Percentiles rank a stretch among this genome's conserved stretches.
phyloP scores from a whole-genome alignment of 2,113 vertebrate species.

The Motacilla tschutschensis region DNA sequence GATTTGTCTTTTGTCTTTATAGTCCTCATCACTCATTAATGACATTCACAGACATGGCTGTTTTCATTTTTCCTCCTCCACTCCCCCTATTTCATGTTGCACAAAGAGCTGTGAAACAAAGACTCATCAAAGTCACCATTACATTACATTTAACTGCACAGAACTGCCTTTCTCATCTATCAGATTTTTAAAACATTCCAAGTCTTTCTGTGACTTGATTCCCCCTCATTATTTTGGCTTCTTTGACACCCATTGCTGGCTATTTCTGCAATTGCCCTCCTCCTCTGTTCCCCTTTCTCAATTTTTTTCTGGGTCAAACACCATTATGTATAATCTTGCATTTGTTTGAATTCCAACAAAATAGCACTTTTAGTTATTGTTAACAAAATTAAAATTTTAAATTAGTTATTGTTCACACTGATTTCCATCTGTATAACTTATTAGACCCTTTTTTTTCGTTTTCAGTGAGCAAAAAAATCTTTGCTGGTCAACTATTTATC shows the following conservation, averaged over 20 bases:
- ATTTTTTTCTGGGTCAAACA: neutral
- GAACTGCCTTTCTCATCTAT: constrained; percentile 57
- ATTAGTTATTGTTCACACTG: constrained; percentile 7
- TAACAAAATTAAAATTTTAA: constrained; percentile 51
- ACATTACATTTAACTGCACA: constrained; percentile 56
- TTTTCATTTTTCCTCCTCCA: constrained; percentile 43
- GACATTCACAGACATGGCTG: constrained; percentile 37
- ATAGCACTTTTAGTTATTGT: neutral
- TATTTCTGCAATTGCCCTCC: neutral
- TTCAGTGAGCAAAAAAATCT: neutral
- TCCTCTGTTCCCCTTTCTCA: neutral
- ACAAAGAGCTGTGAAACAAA: constrained; percentile 66
- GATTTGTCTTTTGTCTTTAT: constrained; percentile 60
- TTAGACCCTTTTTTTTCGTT: neutral
- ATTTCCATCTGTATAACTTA: neutral
- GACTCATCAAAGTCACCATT: constrained; percentile 68
- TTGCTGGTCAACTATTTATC: neutral
- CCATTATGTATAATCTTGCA: constrained; percentile 14
- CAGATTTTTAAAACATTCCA: constrained; percentile 45
- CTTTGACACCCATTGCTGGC: neutral
- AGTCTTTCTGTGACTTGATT: constrained; percentile 14
- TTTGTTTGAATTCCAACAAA: constrained; percentile 45
- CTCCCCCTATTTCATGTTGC: constrained; percentile 44
- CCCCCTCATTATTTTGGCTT: constrained; percentile 15
- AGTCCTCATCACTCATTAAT: constrained; percentile 65